Base-by-base conservation (phyloP, 1,140 invertebrate genomes). In the Ridgeia piscesae region DNA sequence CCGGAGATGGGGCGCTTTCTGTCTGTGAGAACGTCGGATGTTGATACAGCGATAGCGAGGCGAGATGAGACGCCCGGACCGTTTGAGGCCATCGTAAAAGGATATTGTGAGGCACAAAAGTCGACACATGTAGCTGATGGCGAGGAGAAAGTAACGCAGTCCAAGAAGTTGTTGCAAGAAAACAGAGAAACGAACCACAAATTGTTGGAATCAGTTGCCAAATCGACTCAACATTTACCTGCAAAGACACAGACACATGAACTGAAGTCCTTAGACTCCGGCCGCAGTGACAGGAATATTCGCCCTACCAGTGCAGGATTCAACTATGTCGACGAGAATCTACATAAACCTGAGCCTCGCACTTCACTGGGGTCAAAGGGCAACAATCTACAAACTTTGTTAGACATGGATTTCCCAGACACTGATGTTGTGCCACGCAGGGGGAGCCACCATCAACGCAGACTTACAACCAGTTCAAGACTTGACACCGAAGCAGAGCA, bases 51-150 rank as follows among this genome's bases (percentile, higher is more conserved):
- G n/a, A 35, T 42, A 93, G n/a, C 31, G 91, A n/a, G 35, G 31
- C 27, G 35, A 89, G 34, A n/a, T 11, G 91, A 35, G 35, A 33
- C 21, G 48, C 42, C 33, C 35, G 93, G 93, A 14, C 33, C 34
- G 50, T 93, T 92, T 91, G 92, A 92, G 33, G 34, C 93, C 4
- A 50, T 93, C 42, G 90, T 93, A 17, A 92, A 88, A 27, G 33
- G 88, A 4, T 90, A 93, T 35, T 88, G 58, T 21, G 34, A 92
- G 58, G 34, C 42, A 77, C 42, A 91, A 33, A 91, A 91, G 34
- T 42, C 9, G 89, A 88, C n/a, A 58, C 48, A 91, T 58, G 48
- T 48, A 33, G 34, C 31, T 35, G 35, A 34, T 31, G 31, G 33
- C n/a, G 9, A 31, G 6, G 34, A 34, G 35, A 90, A 34, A 34